Percentiles rank a stretch among this genome's conserved stretches.
Conservation (phyloP, 1,140 invertebrate genomes). For the Hypothenemus hampei region DNA sequence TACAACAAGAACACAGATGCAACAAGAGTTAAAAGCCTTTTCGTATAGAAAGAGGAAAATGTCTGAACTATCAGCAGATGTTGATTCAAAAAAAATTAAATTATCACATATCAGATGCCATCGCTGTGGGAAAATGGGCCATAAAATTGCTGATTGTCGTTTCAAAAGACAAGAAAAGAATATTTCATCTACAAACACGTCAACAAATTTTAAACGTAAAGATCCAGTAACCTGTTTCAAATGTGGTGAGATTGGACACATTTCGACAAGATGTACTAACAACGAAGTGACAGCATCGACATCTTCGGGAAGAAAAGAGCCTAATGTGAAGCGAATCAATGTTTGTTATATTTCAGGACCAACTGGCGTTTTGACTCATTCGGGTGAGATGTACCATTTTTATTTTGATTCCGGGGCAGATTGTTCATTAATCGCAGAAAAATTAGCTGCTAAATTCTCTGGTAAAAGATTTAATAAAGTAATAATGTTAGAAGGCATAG, state of each 20-base stretch:
- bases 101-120: neutral
- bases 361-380: neutral
- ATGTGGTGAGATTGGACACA: neutral
- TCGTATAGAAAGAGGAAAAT: slow-evolving; percentile 1
- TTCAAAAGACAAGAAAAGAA: slow-evolving; percentile 1
- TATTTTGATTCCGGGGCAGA: slow-evolving; percentile 5
- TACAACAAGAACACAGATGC: neutral
- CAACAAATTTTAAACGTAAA: too few relatives aligned
- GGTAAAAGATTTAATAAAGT: neutral
- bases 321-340: neutral
- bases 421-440: neutral
- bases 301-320: neutral
- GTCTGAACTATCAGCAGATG: too few relatives aligned
- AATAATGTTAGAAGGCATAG: neutral
- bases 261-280: neutral
- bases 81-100: too few relatives aligned
- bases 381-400: neutral
- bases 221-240: neutral
- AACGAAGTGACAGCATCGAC: neutral
- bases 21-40: slow-evolving; percentile 2
- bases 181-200: neutral
- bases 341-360: neutral
- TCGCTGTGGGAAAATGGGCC: neutral
- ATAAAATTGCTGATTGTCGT: neutral
- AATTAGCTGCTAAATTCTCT: neutral